Evolutionary conservation across 2,113 vertebrate genomes (phyloP).

Genomic region (Neodontobutis hainanensis): DNA sequence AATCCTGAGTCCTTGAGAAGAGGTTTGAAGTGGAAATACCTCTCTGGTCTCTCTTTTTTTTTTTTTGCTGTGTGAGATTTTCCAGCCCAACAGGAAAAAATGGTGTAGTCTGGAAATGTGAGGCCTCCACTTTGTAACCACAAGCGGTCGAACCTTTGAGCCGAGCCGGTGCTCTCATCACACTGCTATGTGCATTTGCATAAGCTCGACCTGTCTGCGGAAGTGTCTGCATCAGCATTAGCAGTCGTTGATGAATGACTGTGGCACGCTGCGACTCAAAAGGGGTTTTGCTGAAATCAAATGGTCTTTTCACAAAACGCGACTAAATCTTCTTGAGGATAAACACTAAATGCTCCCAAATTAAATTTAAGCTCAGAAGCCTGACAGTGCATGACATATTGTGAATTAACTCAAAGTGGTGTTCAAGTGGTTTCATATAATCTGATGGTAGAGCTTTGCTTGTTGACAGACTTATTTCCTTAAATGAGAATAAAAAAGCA

Average conservation of each 20-base stretch:
- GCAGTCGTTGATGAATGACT: constrained; percentile 21
- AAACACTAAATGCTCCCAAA: neutral
- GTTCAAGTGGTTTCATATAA: constrained; percentile 1
- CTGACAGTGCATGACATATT: neutral
- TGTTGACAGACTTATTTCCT: neutral
- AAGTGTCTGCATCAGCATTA: constrained; percentile 49
- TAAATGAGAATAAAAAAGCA: neutral
- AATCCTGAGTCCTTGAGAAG: neutral
- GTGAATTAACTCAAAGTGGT: neutral
- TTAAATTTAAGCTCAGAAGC: neutral
- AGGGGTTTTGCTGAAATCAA: neutral
- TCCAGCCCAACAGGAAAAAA: constrained; percentile 52
- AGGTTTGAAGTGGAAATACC: constrained; percentile 49
- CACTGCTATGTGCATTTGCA: constrained; percentile 59
- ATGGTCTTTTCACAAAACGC: constrained; percentile 10
- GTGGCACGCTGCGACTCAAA: constrained; percentile 18
- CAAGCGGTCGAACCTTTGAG: constrained; percentile 48
- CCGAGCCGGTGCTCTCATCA: constrained; percentile 51
- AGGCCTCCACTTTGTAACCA: constrained; percentile 47
- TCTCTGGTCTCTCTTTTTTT: constrained; percentile 20
- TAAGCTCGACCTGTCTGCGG: constrained; percentile 43
- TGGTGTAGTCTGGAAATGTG: constrained; percentile 51
- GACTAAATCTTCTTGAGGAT: neutral
- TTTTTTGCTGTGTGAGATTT: constrained; percentile 59
- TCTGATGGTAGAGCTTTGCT: neutral